A percentile compares a stretch with the other conserved stretches of the same genome.
phyloP scores from a whole-genome alignment of 2,888 invertebrate genomes.

The Osmoderma eremita region DNA sequence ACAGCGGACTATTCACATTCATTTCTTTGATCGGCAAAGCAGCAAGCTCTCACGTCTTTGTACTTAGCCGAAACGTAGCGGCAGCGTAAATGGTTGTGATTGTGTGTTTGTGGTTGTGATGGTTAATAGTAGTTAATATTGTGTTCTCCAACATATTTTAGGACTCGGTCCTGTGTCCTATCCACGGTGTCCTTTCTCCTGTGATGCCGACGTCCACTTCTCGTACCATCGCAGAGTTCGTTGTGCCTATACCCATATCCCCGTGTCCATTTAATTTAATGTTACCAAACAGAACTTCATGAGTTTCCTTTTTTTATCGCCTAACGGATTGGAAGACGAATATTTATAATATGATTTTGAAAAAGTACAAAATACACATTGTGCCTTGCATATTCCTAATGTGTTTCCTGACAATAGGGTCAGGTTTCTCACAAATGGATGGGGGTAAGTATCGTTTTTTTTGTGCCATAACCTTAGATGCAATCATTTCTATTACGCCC shows the following conservation, averaged over 20 bases:
- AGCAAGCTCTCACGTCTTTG: constrained; percentile 14
- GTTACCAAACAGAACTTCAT: constrained; percentile 38
- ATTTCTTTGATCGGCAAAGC: too few species aligned
- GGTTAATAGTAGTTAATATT: too few species aligned
- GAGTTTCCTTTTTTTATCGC: constrained; percentile 30
- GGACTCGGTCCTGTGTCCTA: too few species aligned
- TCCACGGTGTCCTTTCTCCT: too few species aligned
- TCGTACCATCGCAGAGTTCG: constrained; percentile 5
- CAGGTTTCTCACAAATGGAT: constrained; percentile 23
- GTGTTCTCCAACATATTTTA: too few species aligned
- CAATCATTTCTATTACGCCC: not conserved
- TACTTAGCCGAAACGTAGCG: constrained; percentile 12
- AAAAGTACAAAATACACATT: constrained; percentile 12
- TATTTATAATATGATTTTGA: constrained; percentile 21
- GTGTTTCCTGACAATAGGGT: constrained; percentile 7
- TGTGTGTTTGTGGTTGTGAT: too few species aligned
- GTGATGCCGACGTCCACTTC: too few species aligned
- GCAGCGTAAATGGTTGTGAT: constrained; percentile 21
- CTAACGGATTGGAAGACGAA: not conserved
- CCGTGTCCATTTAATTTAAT: constrained; percentile 34
- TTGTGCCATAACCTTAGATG: not conserved
- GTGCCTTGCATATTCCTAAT: constrained; percentile 7
- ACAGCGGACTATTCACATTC: not conserved
- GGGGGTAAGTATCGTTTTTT: constrained; percentile 21
- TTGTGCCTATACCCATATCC: constrained; percentile 7